These are phyloP conservation scores for Sericinus montela DNA, from an alignment of 2,888 invertebrate species.

Conservation along the genomic window DNA sequence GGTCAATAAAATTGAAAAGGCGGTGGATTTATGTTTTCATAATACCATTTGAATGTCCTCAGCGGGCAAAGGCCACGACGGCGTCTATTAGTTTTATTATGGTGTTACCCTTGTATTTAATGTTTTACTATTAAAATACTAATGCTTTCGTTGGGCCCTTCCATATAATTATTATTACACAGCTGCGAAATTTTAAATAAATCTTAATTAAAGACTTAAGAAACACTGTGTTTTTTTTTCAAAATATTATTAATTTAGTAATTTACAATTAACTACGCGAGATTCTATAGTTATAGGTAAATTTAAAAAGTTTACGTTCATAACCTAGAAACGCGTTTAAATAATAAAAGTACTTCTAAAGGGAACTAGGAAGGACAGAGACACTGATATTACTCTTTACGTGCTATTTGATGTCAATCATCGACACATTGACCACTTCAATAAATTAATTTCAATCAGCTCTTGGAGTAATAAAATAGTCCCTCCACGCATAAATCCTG, in stretches of 20 bases:
- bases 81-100: constrained; percentile 68
- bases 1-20: constrained; percentile 68
- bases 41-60: constrained; percentile 54
- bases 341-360: not conserved
- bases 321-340: too few species aligned
- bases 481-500: constrained; percentile 55
- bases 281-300: too few species aligned
- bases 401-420: constrained; percentile 29
- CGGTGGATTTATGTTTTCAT: constrained; percentile 57
- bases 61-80: constrained; percentile 60
- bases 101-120: constrained; percentile 64
- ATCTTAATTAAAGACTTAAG: not conserved
- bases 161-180: constrained; percentile 23
- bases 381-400: constrained; percentile 10
- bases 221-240: not conserved
- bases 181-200: not conserved
- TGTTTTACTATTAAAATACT: constrained; percentile 19
- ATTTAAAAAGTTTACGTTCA: too few species aligned
- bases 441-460: constrained; percentile 56
- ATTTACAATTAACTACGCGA: too few species aligned
- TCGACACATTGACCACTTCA: constrained; percentile 51
- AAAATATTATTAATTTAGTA: not conserved
- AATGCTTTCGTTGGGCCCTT: constrained; percentile 54
- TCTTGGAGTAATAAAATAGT: constrained; percentile 49
- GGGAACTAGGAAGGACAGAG: not conserved